Conservation (phyloP, 2,797 vertebrate genomes). For the Lates japonicus region DNA sequence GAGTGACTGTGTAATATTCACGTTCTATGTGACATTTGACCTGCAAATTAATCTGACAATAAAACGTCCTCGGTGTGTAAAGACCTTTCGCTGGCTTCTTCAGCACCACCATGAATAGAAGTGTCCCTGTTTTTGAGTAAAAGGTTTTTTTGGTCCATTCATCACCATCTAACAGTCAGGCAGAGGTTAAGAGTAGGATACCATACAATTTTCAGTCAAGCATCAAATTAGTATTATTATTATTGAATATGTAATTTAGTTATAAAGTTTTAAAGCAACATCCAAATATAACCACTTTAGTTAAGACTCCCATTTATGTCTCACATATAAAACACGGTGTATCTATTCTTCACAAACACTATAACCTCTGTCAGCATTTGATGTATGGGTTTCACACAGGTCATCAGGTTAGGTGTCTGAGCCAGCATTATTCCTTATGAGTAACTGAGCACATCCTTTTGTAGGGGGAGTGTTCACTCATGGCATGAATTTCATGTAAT, state of each 20-base stretch:
- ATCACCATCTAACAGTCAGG: background rate
- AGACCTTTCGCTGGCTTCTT: background rate
- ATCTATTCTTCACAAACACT: background rate
- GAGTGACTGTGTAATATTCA: too few relatives aligned
- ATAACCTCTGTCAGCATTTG: too few relatives aligned
- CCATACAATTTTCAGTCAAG: too few relatives aligned
- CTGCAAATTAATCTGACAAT: too few relatives aligned
- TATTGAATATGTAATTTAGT: background rate
- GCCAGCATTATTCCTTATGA: slow-evolving; percentile 1
- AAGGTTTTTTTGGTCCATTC: background rate
- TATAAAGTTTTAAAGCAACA: background rate
- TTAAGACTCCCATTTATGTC: background rate
- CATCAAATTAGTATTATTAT: background rate
- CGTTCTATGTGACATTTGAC: too few relatives aligned
- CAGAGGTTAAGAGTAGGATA: too few relatives aligned
- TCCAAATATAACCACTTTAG: background rate
- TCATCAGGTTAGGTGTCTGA: slow-evolving; percentile 1
- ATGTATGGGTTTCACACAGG: background rate
- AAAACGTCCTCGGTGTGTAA: too few relatives aligned
- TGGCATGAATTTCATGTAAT: slow-evolving; percentile 13
- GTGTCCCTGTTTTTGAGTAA: too few relatives aligned
- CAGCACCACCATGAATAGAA: background rate
- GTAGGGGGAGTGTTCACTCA: slow-evolving; percentile 21
- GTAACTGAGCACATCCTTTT: background rate
- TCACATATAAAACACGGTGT: background rate